phyloP scores from a whole-genome alignment of 2,113 vertebrate genomes.

The Oreotrochilus melanogaster region DNA sequence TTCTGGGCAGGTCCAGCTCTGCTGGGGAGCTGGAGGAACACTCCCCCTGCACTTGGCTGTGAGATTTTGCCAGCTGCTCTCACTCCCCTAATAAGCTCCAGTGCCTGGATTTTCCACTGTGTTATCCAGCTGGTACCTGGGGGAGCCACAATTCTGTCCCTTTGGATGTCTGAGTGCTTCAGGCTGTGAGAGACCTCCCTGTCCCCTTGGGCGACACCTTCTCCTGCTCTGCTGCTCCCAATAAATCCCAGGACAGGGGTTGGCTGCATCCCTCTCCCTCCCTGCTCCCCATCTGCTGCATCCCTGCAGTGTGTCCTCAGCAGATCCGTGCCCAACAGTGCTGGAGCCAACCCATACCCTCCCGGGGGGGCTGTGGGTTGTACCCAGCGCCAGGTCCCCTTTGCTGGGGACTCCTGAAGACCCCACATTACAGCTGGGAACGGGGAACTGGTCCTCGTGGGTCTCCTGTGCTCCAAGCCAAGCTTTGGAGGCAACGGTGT shows the following conservation, averaged over 20 bases:
- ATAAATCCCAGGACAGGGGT: background rate
- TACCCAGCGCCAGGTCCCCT: background rate
- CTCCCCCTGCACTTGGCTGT: background rate
- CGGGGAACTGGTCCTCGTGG: fast-evolving
- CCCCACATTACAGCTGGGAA: fast-evolving
- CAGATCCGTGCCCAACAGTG: background rate
- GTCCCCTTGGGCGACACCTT: background rate
- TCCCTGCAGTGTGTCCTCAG: background rate
- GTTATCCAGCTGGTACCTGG: too few species aligned
- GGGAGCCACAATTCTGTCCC: background rate
- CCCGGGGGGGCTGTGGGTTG: background rate
- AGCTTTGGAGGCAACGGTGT: background rate
- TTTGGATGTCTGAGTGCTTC: background rate
- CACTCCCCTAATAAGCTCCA: fast-evolving
- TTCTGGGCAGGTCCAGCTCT: background rate
- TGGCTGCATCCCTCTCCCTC: background rate
- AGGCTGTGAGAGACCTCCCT: background rate
- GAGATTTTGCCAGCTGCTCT: background rate
- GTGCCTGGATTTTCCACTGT: fast-evolving
- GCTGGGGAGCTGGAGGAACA: background rate
- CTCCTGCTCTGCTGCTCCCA: background rate
- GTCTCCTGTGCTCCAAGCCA: background rate
- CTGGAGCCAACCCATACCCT: fast-evolving
- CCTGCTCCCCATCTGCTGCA: background rate
- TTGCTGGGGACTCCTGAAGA: fast-evolving